Conservation (phyloP, 2,888 invertebrate genomes). For the Dendrolimus houi region DNA sequence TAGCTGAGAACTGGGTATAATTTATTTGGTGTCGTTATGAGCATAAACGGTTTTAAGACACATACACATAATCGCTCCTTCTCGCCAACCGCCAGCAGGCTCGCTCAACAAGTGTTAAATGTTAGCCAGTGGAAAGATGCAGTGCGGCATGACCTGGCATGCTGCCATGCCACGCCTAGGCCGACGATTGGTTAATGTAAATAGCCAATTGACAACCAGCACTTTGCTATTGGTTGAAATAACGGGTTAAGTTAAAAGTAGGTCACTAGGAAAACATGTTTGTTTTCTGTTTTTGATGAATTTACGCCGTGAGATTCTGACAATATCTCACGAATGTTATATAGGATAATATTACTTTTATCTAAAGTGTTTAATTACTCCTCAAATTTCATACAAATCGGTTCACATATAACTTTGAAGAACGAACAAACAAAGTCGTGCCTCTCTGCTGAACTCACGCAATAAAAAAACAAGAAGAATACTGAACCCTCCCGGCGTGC, state of each 20-base stretch:
- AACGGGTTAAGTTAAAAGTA: constrained; percentile 45
- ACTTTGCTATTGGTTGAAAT: constrained; percentile 59
- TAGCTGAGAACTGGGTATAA: too few species aligned
- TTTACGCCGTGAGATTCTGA: neutral
- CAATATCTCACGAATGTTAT: too few species aligned
- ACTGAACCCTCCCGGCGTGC: too few species aligned
- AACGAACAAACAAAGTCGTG: too few species aligned
- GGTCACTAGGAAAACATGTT: constrained; percentile 43
- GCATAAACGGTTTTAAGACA: too few species aligned
- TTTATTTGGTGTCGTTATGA: too few species aligned
- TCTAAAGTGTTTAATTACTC: too few species aligned
- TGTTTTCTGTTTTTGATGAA: constrained; percentile 3
- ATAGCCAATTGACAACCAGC: constrained; percentile 72
- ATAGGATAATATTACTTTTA: too few species aligned
- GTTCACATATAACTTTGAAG: too few species aligned
- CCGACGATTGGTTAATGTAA: constrained; percentile 71
- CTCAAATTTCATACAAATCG: too few species aligned
- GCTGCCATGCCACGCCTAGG: constrained; percentile 73
- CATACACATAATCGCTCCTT: neutral
- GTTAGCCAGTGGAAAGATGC: constrained; percentile 46
- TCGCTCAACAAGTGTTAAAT: constrained; percentile 51
- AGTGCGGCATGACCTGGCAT: constrained; percentile 52
- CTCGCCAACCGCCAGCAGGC: constrained; percentile 12
- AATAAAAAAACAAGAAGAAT: too few species aligned
- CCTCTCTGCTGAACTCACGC: too few species aligned